These are phyloP conservation scores for Tanytarsus gracilentus DNA, from an alignment of 2,888 invertebrate genomes.

Conservation along the genomic window DNA sequence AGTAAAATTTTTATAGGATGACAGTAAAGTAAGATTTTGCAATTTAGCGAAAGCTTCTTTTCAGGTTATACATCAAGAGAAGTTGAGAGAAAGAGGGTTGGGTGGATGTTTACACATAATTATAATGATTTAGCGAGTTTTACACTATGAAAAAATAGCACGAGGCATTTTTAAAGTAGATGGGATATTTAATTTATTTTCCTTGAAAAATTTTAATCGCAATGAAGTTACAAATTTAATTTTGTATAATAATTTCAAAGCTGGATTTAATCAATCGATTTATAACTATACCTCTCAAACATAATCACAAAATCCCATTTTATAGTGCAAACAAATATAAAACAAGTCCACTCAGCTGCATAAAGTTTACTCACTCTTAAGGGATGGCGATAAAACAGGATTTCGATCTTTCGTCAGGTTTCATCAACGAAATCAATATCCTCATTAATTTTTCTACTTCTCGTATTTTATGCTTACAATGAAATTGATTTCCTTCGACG, in stretches of 20 bases:
- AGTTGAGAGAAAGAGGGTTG: neutral
- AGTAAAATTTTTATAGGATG: no score
- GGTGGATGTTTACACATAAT: neutral
- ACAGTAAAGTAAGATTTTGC: no score
- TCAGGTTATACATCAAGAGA: no score
- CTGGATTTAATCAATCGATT: neutral
- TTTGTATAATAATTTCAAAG: neutral
- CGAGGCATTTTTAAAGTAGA: no score
- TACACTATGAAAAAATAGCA: neutral
- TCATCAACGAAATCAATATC: neutral
- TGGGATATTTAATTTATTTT: no score
- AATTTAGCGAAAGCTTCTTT: no score
- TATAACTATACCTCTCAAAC: neutral
- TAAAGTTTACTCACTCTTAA: neutral
- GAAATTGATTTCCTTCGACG: no score
- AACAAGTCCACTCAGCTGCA: neutral
- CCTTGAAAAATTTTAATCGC: no score
- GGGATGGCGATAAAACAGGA: slow-evolving; percentile 25
- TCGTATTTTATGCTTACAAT: neutral
- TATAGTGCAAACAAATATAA: neutral
- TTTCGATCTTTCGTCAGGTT: neutral
- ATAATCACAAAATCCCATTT: neutral
- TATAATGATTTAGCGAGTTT: neutral
- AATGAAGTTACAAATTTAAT: neutral
- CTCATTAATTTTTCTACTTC: neutral